phyloP scores from a whole-genome alignment of 2,888 invertebrate genomes.

The Drosophila trichaetosa region DNA sequence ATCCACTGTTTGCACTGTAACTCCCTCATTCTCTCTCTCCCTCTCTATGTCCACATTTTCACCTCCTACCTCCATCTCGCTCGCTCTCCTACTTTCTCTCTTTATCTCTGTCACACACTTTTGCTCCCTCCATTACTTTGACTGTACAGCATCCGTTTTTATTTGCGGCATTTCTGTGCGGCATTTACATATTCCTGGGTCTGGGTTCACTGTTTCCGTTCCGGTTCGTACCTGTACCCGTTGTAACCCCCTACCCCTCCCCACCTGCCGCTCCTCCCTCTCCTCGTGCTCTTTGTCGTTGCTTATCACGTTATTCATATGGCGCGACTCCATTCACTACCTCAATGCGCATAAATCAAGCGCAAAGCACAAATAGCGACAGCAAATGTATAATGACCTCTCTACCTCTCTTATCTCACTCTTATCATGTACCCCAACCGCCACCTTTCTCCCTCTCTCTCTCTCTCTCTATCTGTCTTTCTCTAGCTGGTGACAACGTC shows the following conservation, averaged over 20 bases:
- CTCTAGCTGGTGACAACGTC: slow-evolving; percentile 8
- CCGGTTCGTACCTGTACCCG: not conserved
- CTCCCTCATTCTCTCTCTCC: not conserved
- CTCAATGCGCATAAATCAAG: slow-evolving; percentile 75
- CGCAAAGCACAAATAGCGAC: slow-evolving; percentile 75
- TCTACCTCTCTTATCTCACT: slow-evolving; percentile 20
- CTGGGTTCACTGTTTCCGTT: slow-evolving; percentile 19
- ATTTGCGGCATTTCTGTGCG: slow-evolving; percentile 42
- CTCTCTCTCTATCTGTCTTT: not conserved
- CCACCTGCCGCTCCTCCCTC: not conserved
- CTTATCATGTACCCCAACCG: slow-evolving; percentile 4
- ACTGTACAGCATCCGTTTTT: slow-evolving; percentile 32
- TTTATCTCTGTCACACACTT: not conserved
- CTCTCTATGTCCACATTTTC: not conserved
- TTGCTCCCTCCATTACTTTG: not conserved
- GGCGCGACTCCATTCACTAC: slow-evolving; percentile 55
- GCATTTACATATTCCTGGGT: slow-evolving; percentile 61
- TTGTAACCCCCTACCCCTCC: not conserved
- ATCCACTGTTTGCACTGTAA: not conserved
- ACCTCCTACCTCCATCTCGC: not conserved
- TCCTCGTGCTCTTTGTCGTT: not conserved
- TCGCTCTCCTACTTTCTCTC: slow-evolving; percentile 1
- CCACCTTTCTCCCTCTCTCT: not conserved
- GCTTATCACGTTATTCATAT: slow-evolving; percentile 63
- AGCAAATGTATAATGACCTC: slow-evolving; percentile 78